These are phyloP conservation scores for Sula dactylatra DNA, from an alignment of 2,113 vertebrate species.

Conservation along the genomic window DNA sequence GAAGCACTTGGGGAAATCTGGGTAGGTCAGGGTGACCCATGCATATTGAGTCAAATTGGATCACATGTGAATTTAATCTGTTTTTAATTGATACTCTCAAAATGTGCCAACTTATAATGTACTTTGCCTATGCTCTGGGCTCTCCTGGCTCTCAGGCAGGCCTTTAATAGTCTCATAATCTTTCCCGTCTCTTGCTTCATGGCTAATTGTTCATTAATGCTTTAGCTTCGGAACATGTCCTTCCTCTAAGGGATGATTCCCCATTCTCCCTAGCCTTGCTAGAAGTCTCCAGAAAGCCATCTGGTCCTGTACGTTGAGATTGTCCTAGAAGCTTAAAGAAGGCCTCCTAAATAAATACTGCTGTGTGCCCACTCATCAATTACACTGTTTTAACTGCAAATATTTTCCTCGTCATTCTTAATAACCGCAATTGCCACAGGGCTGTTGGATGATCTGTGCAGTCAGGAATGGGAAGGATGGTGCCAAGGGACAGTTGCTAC, in stretches of 20 bases:
- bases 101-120: background rate
- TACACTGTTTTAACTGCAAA: background rate
- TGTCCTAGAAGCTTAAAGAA: background rate
- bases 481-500: background rate
- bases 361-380: background rate
- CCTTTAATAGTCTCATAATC: background rate
- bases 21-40: background rate
- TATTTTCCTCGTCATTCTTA: background rate
- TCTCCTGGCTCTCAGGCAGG: background rate
- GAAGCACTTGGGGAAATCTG: background rate
- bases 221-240: background rate
- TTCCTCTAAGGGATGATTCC: background rate
- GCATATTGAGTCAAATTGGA: background rate
- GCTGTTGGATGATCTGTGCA: background rate
- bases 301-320: background rate
- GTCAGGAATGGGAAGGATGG: background rate
- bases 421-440: background rate
- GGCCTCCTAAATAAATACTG: background rate
- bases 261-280: background rate
- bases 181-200: background rate
- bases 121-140: background rate
- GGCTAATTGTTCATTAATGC: background rate
- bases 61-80: background rate
- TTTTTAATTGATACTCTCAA: constrained; percentile 5
- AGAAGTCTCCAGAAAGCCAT: background rate